These are phyloP conservation scores for Muscicapa adusta DNA, from an alignment of 2,113 vertebrate species.

Conservation along the genomic window DNA sequence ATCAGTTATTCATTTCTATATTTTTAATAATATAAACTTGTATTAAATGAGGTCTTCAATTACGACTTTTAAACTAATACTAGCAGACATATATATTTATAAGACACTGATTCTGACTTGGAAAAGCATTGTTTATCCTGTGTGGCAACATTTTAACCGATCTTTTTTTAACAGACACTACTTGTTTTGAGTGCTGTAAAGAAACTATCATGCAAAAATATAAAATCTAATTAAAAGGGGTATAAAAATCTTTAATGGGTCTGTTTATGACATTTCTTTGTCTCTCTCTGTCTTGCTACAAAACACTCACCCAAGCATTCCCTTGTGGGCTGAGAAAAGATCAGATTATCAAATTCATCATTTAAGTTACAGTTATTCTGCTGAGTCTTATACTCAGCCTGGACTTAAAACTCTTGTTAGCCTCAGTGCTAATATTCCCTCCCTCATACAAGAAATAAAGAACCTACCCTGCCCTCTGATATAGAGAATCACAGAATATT, in stretches of 20 bases:
- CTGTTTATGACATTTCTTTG: not conserved
- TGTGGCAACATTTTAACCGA: not conserved
- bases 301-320: not conserved
- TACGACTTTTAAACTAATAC: not conserved
- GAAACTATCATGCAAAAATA: not conserved
- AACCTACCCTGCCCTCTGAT: not conserved
- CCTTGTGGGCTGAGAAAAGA: not conserved
- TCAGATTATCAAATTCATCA: not conserved
- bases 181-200: not conserved
- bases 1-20: not conserved
- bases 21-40: not conserved
- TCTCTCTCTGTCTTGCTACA: not conserved
- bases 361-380: not conserved
- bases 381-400: not conserved
- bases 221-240: not conserved
- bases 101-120: not conserved
- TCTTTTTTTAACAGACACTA: not conserved
- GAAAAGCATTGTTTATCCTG: not conserved
- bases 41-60: slow-evolving; percentile 5
- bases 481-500: not conserved
- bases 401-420: not conserved
- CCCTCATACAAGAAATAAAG: not conserved
- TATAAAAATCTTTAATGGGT: not conserved
- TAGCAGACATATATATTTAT: not conserved
- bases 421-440: not conserved